A percentile compares a stretch with the other conserved stretches of the same genome.
Evolutionary conservation across 2,113 vertebrate genomes (phyloP).

Genomic region (Microcebus griseorufus): DNA sequence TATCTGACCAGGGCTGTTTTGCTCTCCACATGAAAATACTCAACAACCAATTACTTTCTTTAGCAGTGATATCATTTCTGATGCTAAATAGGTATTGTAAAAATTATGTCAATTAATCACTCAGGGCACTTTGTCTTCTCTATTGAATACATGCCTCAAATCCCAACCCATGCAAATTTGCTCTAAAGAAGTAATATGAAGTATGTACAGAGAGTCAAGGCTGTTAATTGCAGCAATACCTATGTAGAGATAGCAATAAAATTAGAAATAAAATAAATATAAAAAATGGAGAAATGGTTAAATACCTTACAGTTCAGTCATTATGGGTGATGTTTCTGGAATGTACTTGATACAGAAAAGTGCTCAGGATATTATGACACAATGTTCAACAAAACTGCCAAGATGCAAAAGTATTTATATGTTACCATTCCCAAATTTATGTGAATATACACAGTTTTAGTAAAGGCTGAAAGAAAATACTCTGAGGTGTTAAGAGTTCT

Average conservation of each 20-base stretch:
- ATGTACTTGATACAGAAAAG: conserved; percentile 29
- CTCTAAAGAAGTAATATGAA: background rate
- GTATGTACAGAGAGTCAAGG: background rate
- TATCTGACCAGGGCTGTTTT: background rate
- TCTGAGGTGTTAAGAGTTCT: conserved; percentile 16
- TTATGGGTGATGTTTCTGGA: conserved; percentile 12
- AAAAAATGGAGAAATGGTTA: background rate
- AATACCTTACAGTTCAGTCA: background rate
- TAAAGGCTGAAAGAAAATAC: conserved; percentile 10
- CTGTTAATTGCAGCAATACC: background rate
- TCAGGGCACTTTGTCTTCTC: background rate
- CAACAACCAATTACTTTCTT: conserved; percentile 4
- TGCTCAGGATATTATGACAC: background rate
- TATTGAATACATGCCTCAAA: background rate
- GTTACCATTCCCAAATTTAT: background rate
- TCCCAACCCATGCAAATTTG: background rate
- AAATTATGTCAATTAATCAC: conserved; percentile 6
- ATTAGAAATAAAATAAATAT: conserved; percentile 31
- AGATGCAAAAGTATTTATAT: conserved; percentile 27
- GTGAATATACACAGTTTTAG: background rate
- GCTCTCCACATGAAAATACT: conserved; percentile 35
- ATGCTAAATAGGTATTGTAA: conserved; percentile 11
- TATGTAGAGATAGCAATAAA: background rate
- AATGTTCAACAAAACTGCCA: conserved; percentile 14
- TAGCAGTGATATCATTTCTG: conserved; percentile 50